These are phyloP conservation scores for Idaea biselata DNA, from an alignment of 2,888 invertebrate species.

Conservation along the genomic window DNA sequence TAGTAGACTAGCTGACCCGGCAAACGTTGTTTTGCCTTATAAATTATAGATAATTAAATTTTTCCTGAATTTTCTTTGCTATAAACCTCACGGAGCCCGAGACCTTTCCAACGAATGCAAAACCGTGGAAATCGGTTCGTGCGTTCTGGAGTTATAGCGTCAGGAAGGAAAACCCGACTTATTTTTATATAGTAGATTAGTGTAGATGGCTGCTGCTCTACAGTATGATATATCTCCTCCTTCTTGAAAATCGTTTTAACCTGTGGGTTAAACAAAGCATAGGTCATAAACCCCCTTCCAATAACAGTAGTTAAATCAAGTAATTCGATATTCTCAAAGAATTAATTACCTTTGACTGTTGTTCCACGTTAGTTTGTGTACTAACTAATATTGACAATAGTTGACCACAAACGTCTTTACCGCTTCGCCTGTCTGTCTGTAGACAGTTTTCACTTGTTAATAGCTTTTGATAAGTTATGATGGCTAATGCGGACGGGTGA, in stretches of 20 bases:
- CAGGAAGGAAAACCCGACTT: no score
- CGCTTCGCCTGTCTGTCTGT: neutral
- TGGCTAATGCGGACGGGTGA: no score
- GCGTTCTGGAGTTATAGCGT: no score
- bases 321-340: neutral
- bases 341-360: slow-evolving; percentile 2
- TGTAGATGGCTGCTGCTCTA: no score
- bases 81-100: no score
- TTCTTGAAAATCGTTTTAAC: neutral
- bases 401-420: neutral
- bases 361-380: slow-evolving; percentile 4
- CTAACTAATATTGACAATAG: slow-evolving; percentile 6
- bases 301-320: neutral
- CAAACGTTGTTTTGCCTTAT: no score
- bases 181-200: no score
- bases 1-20: no score
- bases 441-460: neutral
- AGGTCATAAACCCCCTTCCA: neutral
- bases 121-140: no score
- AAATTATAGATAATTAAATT: no score
- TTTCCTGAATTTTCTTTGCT: no score
- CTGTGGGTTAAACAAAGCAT: neutral
- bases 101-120: no score
- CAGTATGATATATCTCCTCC: neutral
- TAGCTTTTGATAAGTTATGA: neutral